Base-by-base conservation (phyloP, 2,797 vertebrate genomes). In the Pseudopleuronectes americanus region DNA sequence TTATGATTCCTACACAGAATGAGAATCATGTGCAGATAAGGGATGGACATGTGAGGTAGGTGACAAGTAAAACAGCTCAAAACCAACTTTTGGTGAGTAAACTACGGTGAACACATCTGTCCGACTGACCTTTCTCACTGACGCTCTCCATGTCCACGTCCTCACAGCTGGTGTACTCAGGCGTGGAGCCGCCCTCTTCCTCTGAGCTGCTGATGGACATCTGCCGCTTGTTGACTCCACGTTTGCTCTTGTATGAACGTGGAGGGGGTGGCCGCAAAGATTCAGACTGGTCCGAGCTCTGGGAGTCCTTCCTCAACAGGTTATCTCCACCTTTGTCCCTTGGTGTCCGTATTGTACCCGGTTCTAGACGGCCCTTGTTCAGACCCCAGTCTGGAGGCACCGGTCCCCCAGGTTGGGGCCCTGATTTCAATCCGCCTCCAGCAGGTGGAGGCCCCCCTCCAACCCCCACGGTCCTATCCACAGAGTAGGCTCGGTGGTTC, bases 191-290 rank as follows among this genome's bases (percentile, higher is more conserved):
- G 74, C 97, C 97, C 92, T 99, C 98, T 92, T 99, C 98, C 92
- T 99, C 97, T 45, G 98, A 99, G 94, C 98, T 99, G 94, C 98
- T 99, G 93, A 99, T 97, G 69, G 97, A 99, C 97, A 98, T 97
- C 94, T 98, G 98, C 88, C 97, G 94, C 94, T 96, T 97, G 93
- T 98, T 98, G 77, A 90, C 84, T 63, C 96, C 96, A 75, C 96
- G 93, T 87, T 96, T 97, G 83, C 95, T 91, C 92, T 96, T 96
- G 93, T 98, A 96, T 23, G 96, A 95, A 81, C 97, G 97, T 57
- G 96, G 96, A 84, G 97, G 97, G 56, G 97, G 96, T 56, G 97
- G 97, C 84, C 96, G 93, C 85, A 98, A 93, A 38, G 96, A 96
- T 91, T 99, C 98, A 0, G 97, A 98, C 92, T 98, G 97, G 89